phyloP scores from a whole-genome alignment of 2,113 vertebrate species.

The Grammomys dolichurus region DNA sequence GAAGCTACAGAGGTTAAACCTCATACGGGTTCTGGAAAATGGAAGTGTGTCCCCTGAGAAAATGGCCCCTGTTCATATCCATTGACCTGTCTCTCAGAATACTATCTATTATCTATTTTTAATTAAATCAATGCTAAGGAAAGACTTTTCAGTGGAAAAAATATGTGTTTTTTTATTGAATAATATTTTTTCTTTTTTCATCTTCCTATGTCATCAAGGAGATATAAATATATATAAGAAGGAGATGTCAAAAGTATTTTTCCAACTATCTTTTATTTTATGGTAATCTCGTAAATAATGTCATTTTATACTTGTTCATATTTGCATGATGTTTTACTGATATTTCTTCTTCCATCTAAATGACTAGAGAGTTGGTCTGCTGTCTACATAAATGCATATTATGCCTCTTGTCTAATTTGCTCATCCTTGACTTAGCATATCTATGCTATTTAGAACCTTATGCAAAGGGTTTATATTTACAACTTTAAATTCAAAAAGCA shows the following conservation, averaged over 20 bases:
- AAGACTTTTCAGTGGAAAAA: background rate
- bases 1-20: background rate
- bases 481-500: background rate
- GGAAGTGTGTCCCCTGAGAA: background rate
- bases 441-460: background rate
- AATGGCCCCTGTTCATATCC: background rate
- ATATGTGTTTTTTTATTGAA: background rate
- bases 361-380: background rate
- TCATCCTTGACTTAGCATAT: background rate
- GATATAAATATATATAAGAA: background rate
- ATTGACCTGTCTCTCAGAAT: background rate
- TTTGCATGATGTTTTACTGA: background rate
- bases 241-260: background rate
- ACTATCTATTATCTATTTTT: background rate
- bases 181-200: background rate
- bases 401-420: background rate
- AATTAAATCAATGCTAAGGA: background rate
- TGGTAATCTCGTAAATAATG: background rate
- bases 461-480: background rate
- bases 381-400: background rate
- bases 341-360: background rate
- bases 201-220: background rate
- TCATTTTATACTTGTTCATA: background rate
- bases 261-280: background rate
- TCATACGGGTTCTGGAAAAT: background rate